Evolutionary conservation across 2,888 invertebrate genomes (phyloP).

Genomic region (Apodemia mormo): DNA sequence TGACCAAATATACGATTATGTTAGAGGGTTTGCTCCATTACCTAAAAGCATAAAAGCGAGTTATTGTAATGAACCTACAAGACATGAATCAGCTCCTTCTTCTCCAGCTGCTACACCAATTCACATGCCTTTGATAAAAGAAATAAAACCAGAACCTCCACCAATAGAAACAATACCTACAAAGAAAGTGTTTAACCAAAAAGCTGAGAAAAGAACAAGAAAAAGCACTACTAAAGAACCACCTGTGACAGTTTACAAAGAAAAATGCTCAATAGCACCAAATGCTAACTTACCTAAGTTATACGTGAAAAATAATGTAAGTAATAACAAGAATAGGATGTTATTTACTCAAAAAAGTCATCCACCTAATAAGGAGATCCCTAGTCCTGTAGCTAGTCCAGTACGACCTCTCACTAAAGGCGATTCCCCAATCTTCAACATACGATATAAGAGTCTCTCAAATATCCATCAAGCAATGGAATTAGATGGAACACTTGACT

Average conservation of each 20-base stretch:
- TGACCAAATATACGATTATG: conserved; percentile 98
- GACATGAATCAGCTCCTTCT: conserved; percentile 81
- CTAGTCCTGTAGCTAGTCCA: conserved; percentile 82
- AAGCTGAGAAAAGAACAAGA: conserved; percentile 89
- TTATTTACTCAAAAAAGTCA: conserved; percentile 86
- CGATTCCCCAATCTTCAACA: conserved; percentile 89
- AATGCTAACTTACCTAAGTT: conserved; percentile 85
- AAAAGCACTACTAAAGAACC: conserved; percentile 83
- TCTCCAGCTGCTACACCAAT: conserved; percentile 80
- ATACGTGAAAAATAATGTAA: conserved; percentile 88
- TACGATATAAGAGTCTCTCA: conserved; percentile 86
- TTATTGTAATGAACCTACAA: conserved; percentile 73
- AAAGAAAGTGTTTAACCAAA: conserved; percentile 84
- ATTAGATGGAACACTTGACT: conserved; percentile 92
- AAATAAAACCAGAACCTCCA: conserved; percentile 92
- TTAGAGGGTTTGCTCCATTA: conserved; percentile 94
- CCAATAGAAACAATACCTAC: conserved; percentile 96
- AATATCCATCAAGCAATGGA: conserved; percentile 89
- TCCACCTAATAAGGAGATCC: conserved; percentile 87
- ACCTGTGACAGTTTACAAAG: conserved; percentile 79
- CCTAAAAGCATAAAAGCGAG: conserved; percentile 90
- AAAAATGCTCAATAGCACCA: conserved; percentile 80
- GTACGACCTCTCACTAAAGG: conserved; percentile 82
- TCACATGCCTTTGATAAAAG: conserved; percentile 77
- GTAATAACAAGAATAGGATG: conserved; percentile 84